A percentile compares a stretch with the other conserved stretches of the same genome.
Evolutionary conservation across 2,888 invertebrate genomes (phyloP).

Genomic region (Mythimna lalbum): DNA sequence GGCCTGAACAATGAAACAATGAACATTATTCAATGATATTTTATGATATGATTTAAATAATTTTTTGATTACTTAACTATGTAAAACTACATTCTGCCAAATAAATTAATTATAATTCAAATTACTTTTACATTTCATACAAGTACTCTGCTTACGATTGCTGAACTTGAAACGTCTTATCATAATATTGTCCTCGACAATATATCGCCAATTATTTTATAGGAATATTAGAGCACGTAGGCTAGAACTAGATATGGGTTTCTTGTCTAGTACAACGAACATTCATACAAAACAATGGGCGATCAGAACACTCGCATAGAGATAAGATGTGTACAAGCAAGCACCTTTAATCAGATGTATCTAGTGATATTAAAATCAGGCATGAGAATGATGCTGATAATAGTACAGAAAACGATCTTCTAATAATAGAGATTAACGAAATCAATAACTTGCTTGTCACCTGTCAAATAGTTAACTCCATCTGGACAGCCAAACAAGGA

Average conservation of each 20-base stretch:
- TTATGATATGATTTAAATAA: no score
- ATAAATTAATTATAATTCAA: no score
- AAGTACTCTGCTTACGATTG: background rate
- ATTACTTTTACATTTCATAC: background rate
- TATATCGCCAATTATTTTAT: constrained; percentile 20
- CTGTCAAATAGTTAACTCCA: constrained; percentile 58
- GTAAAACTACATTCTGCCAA: no score
- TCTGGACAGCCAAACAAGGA: constrained; percentile 56
- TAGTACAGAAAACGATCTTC: background rate
- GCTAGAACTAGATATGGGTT: constrained; percentile 3
- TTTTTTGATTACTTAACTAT: no score
- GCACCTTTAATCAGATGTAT: background rate
- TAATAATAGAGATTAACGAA: constrained; percentile 52
- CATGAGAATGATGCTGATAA: constrained; percentile 4
- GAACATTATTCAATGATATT: background rate
- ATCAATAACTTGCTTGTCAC: constrained; percentile 54
- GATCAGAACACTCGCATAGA: constrained; percentile 24
- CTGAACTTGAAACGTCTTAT: constrained; percentile 1
- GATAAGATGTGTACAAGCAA: constrained; percentile 22
- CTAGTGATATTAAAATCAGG: background rate
- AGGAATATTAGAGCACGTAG: constrained; percentile 13
- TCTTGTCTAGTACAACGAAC: constrained; percentile 34
- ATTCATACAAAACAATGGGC: constrained; percentile 36
- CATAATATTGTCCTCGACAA: background rate
- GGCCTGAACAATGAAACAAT: no score